Percentiles rank a stretch among this genome's conserved stretches.
Evolutionary conservation across 1,140 invertebrate species (phyloP).

Genomic region (Homarus americanus): DNA sequence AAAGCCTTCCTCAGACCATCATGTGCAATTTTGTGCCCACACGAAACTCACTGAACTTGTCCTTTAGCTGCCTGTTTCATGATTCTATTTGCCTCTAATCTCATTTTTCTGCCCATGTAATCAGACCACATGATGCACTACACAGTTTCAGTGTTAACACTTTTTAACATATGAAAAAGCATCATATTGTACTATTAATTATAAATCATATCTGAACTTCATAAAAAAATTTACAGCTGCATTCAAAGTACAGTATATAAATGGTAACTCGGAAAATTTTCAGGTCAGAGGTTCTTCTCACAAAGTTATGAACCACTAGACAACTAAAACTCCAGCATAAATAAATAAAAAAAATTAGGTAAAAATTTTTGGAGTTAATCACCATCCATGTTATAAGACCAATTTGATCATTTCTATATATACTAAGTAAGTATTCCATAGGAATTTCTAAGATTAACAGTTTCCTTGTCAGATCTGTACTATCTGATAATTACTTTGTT

Average conservation of each 20-base stretch:
- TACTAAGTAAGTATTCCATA: constrained; percentile 57
- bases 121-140: neutral
- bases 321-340: constrained; percentile 42
- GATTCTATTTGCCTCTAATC: constrained; percentile 7
- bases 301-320: constrained; percentile 42
- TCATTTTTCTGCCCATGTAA: neutral
- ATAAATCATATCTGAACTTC: neutral
- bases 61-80: constrained; percentile 21
- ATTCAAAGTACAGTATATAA: neutral
- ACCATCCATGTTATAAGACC: constrained; percentile 59
- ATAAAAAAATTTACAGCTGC: constrained; percentile 8
- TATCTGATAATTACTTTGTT: constrained; percentile 40
- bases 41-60: neutral
- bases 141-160: neutral
- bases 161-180: neutral
- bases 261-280: neutral
- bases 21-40: neutral
- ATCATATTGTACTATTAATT: constrained; percentile 1
- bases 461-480: constrained; percentile 53
- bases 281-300: constrained; percentile 1
- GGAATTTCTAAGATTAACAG: constrained; percentile 52
- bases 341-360: constrained; percentile 47
- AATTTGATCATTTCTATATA: constrained; percentile 64
- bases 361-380: constrained; percentile 38
- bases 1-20: constrained; percentile 36